Percentiles rank a stretch among this genome's conserved stretches.
phyloP scores from a whole-genome alignment of 2,797 vertebrate species.

The Alca torda region DNA sequence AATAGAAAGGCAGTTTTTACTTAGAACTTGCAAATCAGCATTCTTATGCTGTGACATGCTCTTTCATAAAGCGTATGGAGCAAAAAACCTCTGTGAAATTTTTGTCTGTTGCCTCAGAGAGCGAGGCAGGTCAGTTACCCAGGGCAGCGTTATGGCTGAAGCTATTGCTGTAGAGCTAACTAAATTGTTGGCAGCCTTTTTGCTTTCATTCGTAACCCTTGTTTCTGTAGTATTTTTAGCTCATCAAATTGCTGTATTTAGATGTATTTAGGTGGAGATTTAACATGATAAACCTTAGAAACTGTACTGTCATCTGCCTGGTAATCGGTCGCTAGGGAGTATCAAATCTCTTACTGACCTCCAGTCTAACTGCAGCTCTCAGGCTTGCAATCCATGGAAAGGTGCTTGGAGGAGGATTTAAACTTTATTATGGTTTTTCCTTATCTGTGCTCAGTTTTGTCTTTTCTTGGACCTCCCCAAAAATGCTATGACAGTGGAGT shows the following conservation, averaged over 20 bases:
- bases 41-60: not conserved
- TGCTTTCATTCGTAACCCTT: not conserved
- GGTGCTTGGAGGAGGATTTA: not conserved
- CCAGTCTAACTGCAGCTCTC: not conserved
- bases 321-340: not conserved
- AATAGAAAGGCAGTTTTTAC: not conserved
- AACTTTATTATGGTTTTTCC: not conserved
- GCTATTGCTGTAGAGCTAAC: not conserved
- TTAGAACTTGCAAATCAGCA: not conserved
- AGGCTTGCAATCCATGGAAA: not conserved
- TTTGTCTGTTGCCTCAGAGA: not conserved
- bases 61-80: not conserved
- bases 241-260: slow-evolving; percentile 2
- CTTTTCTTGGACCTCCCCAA: not conserved
- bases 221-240: not conserved
- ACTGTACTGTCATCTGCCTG: not conserved
- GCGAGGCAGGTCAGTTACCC: not conserved
- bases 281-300: not conserved
- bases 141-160: not conserved
- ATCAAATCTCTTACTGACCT: not conserved
- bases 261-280: not conserved
- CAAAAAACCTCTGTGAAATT: not conserved
- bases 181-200: not conserved
- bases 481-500: not conserved
- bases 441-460: not conserved